Evolutionary conservation across 2,888 invertebrate genomes (phyloP).

Genomic region (Acanthacorydalis orientalis): DNA sequence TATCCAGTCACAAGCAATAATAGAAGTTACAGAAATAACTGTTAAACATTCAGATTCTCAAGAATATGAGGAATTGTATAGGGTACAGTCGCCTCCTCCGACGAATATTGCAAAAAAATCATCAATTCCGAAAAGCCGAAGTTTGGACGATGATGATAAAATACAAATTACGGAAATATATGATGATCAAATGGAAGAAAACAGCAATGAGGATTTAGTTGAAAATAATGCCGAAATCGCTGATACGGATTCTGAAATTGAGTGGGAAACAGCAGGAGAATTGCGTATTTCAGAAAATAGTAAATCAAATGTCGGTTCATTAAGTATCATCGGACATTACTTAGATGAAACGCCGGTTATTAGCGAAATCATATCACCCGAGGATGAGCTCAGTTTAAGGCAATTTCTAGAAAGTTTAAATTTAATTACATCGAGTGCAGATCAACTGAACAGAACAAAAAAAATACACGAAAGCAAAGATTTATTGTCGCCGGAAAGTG

Average conservation of each 20-base stretch:
- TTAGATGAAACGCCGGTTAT: conserved; percentile 17
- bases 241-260: conserved; percentile 45
- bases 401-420: conserved; percentile 38
- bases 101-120: conserved; percentile 10
- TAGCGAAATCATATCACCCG: conserved; percentile 27
- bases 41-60: too few relatives aligned
- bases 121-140: conserved; percentile 18
- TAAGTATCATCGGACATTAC: conserved; percentile 28
- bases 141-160: conserved; percentile 23
- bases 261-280: conserved; percentile 37
- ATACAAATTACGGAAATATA: conserved; percentile 24
- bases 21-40: neutral
- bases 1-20: neutral
- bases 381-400: conserved; percentile 37
- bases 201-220: conserved; percentile 22
- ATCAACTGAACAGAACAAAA: conserved; percentile 13
- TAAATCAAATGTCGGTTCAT: conserved; percentile 18
- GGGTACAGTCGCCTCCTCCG: conserved; percentile 23
- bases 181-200: conserved; percentile 14
- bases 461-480: conserved; percentile 15
- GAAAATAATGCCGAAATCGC: conserved; percentile 37
- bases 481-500: conserved; percentile 11
- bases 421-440: conserved; percentile 32
- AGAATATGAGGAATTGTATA: conserved; percentile 14
- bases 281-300: conserved; percentile 17